phyloP scores from a whole-genome alignment of 2,888 invertebrate species.

The Amphipyra tragopoginis region DNA sequence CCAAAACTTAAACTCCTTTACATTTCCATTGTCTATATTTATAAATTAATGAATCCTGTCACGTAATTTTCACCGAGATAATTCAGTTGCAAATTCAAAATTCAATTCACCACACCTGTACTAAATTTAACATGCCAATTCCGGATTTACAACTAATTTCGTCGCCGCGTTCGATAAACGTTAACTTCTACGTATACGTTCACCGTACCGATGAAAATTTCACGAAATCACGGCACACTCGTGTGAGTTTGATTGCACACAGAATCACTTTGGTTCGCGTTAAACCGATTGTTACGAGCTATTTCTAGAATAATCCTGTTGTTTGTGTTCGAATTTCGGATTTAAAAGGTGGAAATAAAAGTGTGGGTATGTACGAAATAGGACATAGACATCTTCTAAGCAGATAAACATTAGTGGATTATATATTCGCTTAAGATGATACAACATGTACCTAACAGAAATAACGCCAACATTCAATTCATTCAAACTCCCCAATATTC shows the following conservation, averaged over 20 bases:
- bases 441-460: too few relatives aligned
- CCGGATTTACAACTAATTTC: slow-evolving; percentile 70
- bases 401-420: too few relatives aligned
- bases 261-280: slow-evolving; percentile 66
- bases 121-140: slow-evolving; percentile 57
- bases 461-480: too few relatives aligned
- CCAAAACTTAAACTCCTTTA: neutral
- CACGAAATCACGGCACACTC: slow-evolving; percentile 60
- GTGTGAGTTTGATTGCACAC: slow-evolving; percentile 63
- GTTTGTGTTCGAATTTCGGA: slow-evolving; percentile 48
- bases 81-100: slow-evolving; percentile 50
- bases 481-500: too few relatives aligned
- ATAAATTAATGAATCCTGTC: slow-evolving; percentile 19
- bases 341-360: slow-evolving; percentile 14
- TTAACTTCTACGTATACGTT: slow-evolving; percentile 67
- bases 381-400: too few relatives aligned
- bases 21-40: slow-evolving; percentile 8
- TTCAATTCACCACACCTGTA: slow-evolving; percentile 56
- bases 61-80: slow-evolving; percentile 33
- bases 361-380: too few relatives aligned
- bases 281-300: slow-evolving; percentile 69
- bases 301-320: slow-evolving; percentile 57
- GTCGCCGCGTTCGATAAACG: slow-evolving; percentile 69
- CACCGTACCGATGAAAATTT: slow-evolving; percentile 65
- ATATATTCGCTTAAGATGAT: too few relatives aligned